Conservation (phyloP, 2,797 vertebrate species). For the Atherinosoma microstoma region DNA sequence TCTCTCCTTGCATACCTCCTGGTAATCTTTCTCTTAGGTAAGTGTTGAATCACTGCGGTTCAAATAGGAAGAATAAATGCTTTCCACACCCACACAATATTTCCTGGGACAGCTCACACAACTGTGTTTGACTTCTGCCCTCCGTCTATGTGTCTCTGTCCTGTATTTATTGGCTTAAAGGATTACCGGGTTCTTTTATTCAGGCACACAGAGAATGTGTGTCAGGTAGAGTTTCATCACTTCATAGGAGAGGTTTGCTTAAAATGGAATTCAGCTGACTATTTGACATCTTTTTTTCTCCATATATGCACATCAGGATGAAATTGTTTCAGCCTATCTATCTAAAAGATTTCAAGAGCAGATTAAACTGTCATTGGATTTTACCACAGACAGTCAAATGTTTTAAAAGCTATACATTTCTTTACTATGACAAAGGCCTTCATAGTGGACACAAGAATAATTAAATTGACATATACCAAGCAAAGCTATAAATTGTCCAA, state of each 20-base stretch:
- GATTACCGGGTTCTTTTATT: constrained; percentile 73
- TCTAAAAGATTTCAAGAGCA: neutral
- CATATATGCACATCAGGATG: constrained; percentile 24
- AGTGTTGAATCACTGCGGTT: constrained; percentile 50
- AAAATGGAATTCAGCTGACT: constrained; percentile 46
- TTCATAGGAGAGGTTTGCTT: constrained; percentile 25
- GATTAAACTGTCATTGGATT: neutral
- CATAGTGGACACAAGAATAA: neutral
- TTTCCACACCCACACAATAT: constrained; percentile 33
- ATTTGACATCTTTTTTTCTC: constrained; percentile 35
- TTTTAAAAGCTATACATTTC: too few relatives aligned
- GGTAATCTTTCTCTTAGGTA: constrained; percentile 2
- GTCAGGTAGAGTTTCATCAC: constrained; percentile 49
- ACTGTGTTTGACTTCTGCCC: constrained; percentile 56
- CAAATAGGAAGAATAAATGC: constrained; percentile 29
- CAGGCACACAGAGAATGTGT: constrained; percentile 41
- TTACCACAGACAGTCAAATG: too few relatives aligned
- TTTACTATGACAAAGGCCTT: too few relatives aligned
- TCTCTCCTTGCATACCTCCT: constrained; percentile 2
- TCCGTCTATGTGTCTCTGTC: constrained; percentile 49
- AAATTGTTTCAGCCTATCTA: constrained; percentile 7
- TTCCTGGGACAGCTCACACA: constrained; percentile 41
- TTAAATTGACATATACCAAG: neutral
- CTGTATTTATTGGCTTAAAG: constrained; percentile 79
- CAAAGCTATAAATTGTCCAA: neutral